Evolutionary conservation across 2,888 invertebrate genomes (phyloP), one percentile per base, ranked within the genome.

Genomic region (Scotopteryx bipunctaria): DNA sequence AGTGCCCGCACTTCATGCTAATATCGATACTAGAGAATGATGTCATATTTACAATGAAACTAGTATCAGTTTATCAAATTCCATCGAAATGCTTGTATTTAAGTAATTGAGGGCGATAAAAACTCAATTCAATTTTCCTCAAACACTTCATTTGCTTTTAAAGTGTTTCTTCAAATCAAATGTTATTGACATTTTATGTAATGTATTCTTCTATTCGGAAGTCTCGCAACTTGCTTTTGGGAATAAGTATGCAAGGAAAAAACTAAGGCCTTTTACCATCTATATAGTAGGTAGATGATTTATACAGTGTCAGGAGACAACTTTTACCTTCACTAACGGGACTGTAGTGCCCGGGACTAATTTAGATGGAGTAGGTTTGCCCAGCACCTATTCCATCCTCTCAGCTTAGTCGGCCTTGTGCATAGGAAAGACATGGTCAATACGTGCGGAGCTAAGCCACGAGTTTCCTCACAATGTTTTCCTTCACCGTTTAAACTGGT

Each of bases 101-200:
- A n/a, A n/a, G 4, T 27, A n/a, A 16, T 21, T n/a, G 2, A 35
- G 23, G 13, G 19, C 38, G 43, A 50, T 50, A 44, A 44, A 13
- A 17, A 9, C 35, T 15, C 14, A 3, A 36, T 19, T 32, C 36
- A 36, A n/a, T 52, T 52, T 46, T 52, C 52, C 52, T 42, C 9
- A 50, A 44, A 15, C 27, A 31, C 6, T 40, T 27, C 1, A 4
- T 32, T 23, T 25, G 4, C 27, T 14, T 31, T n/a, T 8, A 11
- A 23, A 23, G 25, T 19, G 13, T 25, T 51, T 45, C 51, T 15
- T 23, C 13, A 45, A 51, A 51, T 17, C 6, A 19, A 17, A 27
- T 17, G 29, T 48, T 11, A 6, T 11, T 14, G 17, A 35, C n/a
- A 41, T 14, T 37, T 11, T 17, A 11, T n/a, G 1, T 31, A 41